Evolutionary conservation across 2,888 invertebrate species (phyloP).

Genomic region (Drosophila anomalata): DNA sequence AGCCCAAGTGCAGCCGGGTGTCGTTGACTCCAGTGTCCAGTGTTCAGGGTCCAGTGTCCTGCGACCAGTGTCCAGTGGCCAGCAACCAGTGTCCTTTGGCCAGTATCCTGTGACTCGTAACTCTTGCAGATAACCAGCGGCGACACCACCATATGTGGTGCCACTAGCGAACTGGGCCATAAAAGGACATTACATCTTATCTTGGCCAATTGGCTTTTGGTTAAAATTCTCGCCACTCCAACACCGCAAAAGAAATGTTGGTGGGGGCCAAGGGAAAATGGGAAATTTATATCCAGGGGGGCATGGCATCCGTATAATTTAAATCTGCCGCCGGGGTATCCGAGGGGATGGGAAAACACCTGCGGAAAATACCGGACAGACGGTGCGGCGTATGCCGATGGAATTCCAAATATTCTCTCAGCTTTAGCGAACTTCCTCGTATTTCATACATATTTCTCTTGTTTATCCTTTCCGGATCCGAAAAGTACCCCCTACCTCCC

Average conservation of each 20-base stretch:
- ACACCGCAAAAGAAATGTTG: background rate
- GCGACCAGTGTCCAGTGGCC: conserved; percentile 21
- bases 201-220: conserved; percentile 70
- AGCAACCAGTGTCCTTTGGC: conserved; percentile 6
- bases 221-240: conserved; percentile 44
- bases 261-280: background rate
- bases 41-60: conserved; percentile 17
- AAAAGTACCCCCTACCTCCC: background rate
- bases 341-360: conserved; percentile 51
- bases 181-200: conserved; percentile 74
- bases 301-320: conserved; percentile 72
- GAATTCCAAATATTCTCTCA: conserved; percentile 55
- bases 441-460: conserved; percentile 66
- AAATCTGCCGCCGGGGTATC: conserved; percentile 59
- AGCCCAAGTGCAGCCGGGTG: conserved; percentile 47
- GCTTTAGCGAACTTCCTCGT: conserved; percentile 35
- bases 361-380: conserved; percentile 60
- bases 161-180: conserved; percentile 43
- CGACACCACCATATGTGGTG: conserved; percentile 27
- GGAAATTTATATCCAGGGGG: conserved; percentile 63
- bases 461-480: conserved; percentile 43
- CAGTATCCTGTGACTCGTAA: conserved; percentile 47
- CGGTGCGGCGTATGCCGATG: conserved; percentile 48
- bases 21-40: conserved; percentile 61
- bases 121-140: conserved; percentile 64